These are phyloP conservation scores for Rhynchonycteris naso DNA, from an alignment of 2,797 vertebrate species.

Conservation along the genomic window DNA sequence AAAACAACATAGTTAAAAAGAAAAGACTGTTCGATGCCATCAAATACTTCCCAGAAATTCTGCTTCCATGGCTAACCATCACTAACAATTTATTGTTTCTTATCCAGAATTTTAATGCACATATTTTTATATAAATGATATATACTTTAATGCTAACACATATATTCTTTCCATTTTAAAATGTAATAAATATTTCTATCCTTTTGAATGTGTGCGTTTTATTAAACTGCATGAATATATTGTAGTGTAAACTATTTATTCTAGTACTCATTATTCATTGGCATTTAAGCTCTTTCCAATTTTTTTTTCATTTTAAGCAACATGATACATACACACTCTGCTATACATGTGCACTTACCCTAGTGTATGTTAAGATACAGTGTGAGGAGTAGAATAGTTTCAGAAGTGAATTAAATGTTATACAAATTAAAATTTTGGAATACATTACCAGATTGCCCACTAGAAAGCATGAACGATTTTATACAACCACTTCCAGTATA, in stretches of 20 bases:
- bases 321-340: not conserved
- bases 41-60: not conserved
- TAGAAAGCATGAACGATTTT: slow-evolving; percentile 41
- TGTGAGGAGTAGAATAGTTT: slow-evolving; percentile 31
- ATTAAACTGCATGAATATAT: not conserved
- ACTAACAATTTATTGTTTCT: slow-evolving; percentile 40
- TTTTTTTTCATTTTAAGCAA: slow-evolving; percentile 34
- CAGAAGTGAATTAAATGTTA: slow-evolving; percentile 28
- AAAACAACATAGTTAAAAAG: not conserved
- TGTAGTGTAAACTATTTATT: slow-evolving; percentile 38
- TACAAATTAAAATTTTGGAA: slow-evolving; percentile 51
- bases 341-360: not conserved
- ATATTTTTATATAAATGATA: slow-evolving; percentile 2
- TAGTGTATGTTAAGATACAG: slow-evolving; percentile 30
- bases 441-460: not conserved
- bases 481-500: not conserved
- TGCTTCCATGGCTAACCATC: not conserved
- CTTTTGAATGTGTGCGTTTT: not conserved
- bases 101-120: slow-evolving; percentile 13
- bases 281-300: slow-evolving; percentile 57
- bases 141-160: not conserved
- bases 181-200: not conserved
- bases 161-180: slow-evolving; percentile 49
- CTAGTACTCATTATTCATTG: slow-evolving; percentile 50
- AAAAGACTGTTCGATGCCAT: not conserved